phyloP scores from a whole-genome alignment of 2,797 vertebrate species.

The Xiphorhynchus erythropygius region DNA sequence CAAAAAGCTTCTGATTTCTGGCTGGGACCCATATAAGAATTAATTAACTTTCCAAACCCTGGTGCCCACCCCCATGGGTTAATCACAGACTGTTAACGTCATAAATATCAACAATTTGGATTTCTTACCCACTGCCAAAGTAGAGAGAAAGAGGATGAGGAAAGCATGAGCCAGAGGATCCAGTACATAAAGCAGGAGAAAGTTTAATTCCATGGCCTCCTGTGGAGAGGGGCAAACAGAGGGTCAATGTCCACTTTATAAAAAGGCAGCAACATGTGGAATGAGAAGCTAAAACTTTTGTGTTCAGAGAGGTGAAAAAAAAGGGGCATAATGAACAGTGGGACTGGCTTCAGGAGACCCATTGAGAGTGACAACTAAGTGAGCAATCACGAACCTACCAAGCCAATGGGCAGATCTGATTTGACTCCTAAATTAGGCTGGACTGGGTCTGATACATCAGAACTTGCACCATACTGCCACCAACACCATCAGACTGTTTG shows the following conservation, averaged over 20 bases:
- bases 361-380: not conserved
- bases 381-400: not conserved
- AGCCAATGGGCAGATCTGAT: not conserved
- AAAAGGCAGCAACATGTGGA: not conserved
- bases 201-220: not conserved
- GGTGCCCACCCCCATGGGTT: not conserved
- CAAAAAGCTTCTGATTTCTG: not conserved
- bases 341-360: not conserved
- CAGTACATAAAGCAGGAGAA: not conserved
- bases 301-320: not conserved
- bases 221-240: not conserved
- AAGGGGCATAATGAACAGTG: not conserved
- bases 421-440: not conserved
- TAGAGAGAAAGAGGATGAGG: not conserved
- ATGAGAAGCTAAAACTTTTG: not conserved
- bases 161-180: not conserved
- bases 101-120: not conserved
- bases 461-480: not conserved
- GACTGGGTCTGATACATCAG: not conserved
- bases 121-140: not conserved
- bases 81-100: not conserved
- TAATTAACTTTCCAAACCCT: not conserved
- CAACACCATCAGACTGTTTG: not conserved
- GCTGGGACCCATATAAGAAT: not conserved
- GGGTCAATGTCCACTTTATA: not conserved